Evolutionary conservation across 2,888 invertebrate genomes (phyloP).

Genomic region (Netelia fuscicornis): DNA sequence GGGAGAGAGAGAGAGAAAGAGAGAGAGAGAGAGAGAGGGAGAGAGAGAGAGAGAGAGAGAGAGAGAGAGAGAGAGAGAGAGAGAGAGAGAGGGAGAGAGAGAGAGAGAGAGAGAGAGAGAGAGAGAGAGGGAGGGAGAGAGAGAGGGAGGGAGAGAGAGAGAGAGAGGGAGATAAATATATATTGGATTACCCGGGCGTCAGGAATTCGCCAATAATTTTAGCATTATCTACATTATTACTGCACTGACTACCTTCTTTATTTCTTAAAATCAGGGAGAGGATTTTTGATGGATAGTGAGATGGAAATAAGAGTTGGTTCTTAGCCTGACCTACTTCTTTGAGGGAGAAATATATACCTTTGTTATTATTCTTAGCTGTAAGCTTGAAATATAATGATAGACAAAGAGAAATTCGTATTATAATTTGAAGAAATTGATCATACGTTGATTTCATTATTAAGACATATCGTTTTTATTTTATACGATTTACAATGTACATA

Average conservation of each 20-base stretch:
- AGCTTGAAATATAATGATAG: not conserved
- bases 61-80: too few relatives aligned
- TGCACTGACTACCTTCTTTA: not conserved
- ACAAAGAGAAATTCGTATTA: not conserved
- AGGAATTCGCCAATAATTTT: slow-evolving; percentile 44
- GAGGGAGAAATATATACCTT: not conserved
- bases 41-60: not conserved
- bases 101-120: too few relatives aligned
- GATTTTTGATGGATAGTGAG: slow-evolving; percentile 1
- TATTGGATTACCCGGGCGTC: slow-evolving; percentile 27
- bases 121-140: too few relatives aligned
- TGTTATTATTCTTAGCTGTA: not conserved
- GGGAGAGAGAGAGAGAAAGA: fast-evolving
- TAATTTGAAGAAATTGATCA: slow-evolving; percentile 62
- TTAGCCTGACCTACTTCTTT: not conserved
- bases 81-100: not conserved
- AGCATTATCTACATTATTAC: slow-evolving; percentile 1
- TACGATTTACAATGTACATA: slow-evolving; percentile 78
- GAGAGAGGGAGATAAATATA: not conserved
- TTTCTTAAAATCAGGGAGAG: not conserved
- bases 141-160: too few relatives aligned
- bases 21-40: too few relatives aligned
- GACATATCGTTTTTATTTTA: slow-evolving; percentile 68
- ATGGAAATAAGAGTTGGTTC: not conserved
- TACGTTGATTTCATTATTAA: slow-evolving; percentile 79